These are phyloP conservation scores for Burhinus bistriatus DNA, from an alignment of 2,113 vertebrate genomes.

Conservation along the genomic window DNA sequence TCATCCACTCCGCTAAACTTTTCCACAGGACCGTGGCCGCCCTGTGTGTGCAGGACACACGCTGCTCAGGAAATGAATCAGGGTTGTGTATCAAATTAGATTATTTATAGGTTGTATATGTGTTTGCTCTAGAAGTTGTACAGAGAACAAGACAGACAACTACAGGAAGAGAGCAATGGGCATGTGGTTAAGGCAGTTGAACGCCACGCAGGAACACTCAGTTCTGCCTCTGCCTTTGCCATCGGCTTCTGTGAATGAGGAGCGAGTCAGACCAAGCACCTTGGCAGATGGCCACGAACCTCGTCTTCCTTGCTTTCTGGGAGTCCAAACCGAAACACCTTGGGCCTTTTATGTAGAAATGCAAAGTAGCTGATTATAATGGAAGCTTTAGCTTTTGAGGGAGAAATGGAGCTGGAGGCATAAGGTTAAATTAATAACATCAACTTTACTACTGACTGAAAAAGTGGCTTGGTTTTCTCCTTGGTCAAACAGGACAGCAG, in stretches of 20 bases:
- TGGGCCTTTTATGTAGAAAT: not conserved
- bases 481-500: not conserved
- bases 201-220: constrained; percentile 17
- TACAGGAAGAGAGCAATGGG: constrained; percentile 45
- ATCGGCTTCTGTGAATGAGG: not conserved
- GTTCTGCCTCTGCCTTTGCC: not conserved
- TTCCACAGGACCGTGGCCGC: fast-evolving
- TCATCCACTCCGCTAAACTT: not conserved
- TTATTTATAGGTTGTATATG: constrained; percentile 28
- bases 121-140: not conserved
- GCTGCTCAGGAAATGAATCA: constrained; percentile 47
- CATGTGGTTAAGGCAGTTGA: constrained; percentile 64
- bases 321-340: constrained; percentile 1
- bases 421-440: not conserved
- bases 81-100: constrained; percentile 15
- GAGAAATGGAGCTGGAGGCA: not conserved
- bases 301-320: constrained; percentile 15
- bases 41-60: not conserved
- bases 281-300: constrained; percentile 19
- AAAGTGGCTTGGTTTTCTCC: not conserved
- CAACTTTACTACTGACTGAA: not conserved
- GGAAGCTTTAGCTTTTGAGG: not conserved
- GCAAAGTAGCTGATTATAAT: not conserved
- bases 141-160: constrained; percentile 2
- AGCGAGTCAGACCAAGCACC: not conserved